phyloP scores from a whole-genome alignment of 2,113 vertebrate genomes.

The Caranx ignobilis region DNA sequence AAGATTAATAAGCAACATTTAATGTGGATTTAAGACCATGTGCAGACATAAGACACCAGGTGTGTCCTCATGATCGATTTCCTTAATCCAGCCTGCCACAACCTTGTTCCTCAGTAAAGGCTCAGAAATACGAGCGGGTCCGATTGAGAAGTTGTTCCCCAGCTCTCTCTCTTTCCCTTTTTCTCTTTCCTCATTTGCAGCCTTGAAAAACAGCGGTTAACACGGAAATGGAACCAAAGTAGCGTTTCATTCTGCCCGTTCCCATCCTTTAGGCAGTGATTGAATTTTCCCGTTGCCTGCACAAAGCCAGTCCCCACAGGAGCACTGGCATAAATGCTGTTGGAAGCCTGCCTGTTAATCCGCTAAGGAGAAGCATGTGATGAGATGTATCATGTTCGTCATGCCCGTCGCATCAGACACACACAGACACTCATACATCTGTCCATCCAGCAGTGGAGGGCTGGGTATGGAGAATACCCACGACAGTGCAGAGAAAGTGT shows the following conservation, averaged over 20 bases:
- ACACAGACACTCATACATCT: slow-evolving; percentile 62
- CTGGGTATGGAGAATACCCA: slow-evolving; percentile 42
- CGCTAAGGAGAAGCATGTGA: slow-evolving; percentile 82
- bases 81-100: slow-evolving; percentile 30
- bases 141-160: slow-evolving; percentile 51
- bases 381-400: slow-evolving; percentile 82
- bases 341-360: slow-evolving; percentile 78
- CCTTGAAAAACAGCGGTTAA: slow-evolving; percentile 70
- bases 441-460: slow-evolving; percentile 36
- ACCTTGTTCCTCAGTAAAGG: slow-evolving; percentile 25
- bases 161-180: slow-evolving; percentile 14
- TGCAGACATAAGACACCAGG: slow-evolving; percentile 31
- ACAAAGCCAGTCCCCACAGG: slow-evolving; percentile 79
- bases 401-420: slow-evolving; percentile 72
- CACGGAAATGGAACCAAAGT: slow-evolving; percentile 77
- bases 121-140: slow-evolving; percentile 38
- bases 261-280: slow-evolving; percentile 79
- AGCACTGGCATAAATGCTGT: slow-evolving; percentile 69
- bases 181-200: slow-evolving; percentile 67
- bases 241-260: slow-evolving; percentile 76
- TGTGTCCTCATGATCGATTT: slow-evolving; percentile 21
- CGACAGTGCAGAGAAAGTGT: slow-evolving; percentile 48
- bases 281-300: slow-evolving; percentile 82
- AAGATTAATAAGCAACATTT: slow-evolving; percentile 17
- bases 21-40: slow-evolving; percentile 31